phyloP scores from a whole-genome alignment of 1,140 invertebrate genomes.

The Wiebesia pumilae region DNA sequence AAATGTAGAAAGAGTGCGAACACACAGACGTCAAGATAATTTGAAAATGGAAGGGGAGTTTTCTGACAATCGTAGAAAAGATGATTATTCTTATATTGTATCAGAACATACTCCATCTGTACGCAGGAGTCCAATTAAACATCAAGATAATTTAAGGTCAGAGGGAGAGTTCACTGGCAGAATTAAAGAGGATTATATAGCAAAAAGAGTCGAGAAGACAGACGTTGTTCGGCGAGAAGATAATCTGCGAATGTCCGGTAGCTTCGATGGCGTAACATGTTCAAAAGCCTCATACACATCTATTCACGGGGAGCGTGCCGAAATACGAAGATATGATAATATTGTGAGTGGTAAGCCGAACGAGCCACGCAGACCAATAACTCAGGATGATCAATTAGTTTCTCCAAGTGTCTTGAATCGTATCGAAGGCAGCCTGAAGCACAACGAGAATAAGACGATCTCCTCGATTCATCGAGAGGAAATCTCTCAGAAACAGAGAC shows the following conservation, averaged over 20 bases:
- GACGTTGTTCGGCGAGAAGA: conserved; percentile 21
- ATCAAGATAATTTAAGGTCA: conserved; percentile 72
- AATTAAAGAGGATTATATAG: conserved; percentile 64
- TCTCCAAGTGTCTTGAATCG: neutral
- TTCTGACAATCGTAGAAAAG: conserved; percentile 65
- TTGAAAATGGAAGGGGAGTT: conserved; percentile 68
- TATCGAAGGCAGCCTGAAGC: conserved; percentile 63
- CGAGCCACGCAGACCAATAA: neutral
- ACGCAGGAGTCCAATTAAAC: conserved; percentile 64
- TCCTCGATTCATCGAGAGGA: conserved; percentile 65
- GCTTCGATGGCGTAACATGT: neutral
- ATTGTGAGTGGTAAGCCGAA: neutral
- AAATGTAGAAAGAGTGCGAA: conserved; percentile 52
- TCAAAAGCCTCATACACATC: neutral
- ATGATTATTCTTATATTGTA: conserved; percentile 59
- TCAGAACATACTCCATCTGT: conserved; percentile 64
- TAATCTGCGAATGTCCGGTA: conserved; percentile 12
- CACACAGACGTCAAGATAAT: conserved; percentile 68
- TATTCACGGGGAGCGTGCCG: conserved; percentile 66
- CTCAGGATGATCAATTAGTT: neutral
- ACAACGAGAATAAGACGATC: conserved; percentile 57
- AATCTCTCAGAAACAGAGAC: conserved; percentile 38
- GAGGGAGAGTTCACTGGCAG: conserved; percentile 71
- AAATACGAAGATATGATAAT: conserved; percentile 71
- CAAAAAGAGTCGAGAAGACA: neutral